Percentiles rank a stretch among this genome's conserved stretches.
Evolutionary conservation across 2,113 vertebrate genomes (phyloP).

Genomic region (Tauraco erythrolophus): DNA sequence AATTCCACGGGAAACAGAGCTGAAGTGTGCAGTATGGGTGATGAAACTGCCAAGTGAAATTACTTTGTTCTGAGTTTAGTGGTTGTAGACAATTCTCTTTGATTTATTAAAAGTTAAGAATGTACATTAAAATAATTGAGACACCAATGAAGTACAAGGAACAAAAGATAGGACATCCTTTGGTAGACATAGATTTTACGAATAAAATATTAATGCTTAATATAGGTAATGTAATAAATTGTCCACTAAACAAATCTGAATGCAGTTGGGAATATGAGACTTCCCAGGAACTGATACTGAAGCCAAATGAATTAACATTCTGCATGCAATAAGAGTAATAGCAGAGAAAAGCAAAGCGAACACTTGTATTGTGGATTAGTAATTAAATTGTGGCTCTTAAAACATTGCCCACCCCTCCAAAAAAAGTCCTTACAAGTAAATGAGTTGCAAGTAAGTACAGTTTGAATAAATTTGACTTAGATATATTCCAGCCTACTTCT

Average conservation of each 20-base stretch:
- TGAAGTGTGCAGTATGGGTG: background rate
- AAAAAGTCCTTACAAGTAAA: background rate
- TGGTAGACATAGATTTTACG: background rate
- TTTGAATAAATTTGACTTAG: background rate
- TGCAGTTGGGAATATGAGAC: background rate
- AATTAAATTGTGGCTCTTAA: background rate
- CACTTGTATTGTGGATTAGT: background rate
- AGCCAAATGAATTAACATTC: background rate
- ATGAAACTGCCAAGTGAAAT: background rate
- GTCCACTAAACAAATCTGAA: background rate
- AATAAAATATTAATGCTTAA: background rate
- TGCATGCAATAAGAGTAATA: background rate
- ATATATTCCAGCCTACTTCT: background rate
- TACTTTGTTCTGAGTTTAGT: background rate
- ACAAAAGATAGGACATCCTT: background rate
- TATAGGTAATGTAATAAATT: background rate
- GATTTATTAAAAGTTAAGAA: background rate
- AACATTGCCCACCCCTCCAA: background rate
- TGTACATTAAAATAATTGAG: background rate
- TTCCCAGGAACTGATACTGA: background rate
- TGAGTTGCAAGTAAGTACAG: background rate
- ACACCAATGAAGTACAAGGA: background rate
- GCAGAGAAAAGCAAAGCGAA: background rate
- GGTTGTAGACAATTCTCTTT: background rate
- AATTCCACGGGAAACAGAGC: background rate